These are phyloP conservation scores for Nesidiocoris tenuis DNA, from an alignment of 2,888 invertebrate genomes.

Conservation along the genomic window DNA sequence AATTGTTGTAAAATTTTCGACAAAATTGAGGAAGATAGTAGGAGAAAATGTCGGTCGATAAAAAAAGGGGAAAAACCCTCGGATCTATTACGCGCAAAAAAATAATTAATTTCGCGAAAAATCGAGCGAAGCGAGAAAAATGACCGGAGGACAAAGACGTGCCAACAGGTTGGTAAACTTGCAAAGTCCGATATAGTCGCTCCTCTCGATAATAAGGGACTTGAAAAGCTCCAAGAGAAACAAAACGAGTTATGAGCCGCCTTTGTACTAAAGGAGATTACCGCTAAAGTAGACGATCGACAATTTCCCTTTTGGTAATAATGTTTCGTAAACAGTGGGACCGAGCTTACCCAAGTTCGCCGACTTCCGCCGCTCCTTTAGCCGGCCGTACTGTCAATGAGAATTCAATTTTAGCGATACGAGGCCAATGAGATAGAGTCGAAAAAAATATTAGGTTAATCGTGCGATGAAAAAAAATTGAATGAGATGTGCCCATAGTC, in stretches of 20 bases:
- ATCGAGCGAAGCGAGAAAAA: too few relatives aligned
- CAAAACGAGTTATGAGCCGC: conserved; percentile 6
- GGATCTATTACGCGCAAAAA: too few relatives aligned
- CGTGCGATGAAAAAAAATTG: too few relatives aligned
- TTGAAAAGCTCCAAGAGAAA: neutral
- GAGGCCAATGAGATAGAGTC: too few relatives aligned
- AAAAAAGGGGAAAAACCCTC: too few relatives aligned
- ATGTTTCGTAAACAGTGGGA: neutral
- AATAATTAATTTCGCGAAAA: too few relatives aligned
- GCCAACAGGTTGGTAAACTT: neutral
- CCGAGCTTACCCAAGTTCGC: conserved; percentile 27
- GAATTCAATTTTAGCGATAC: too few relatives aligned
- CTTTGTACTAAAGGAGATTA: conserved; percentile 24
- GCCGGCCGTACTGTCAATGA: conserved; percentile 21
- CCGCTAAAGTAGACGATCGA: neutral
- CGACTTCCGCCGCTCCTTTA: conserved; percentile 13
- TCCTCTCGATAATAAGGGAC: neutral
- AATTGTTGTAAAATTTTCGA: too few relatives aligned
- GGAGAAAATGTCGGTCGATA: too few relatives aligned
- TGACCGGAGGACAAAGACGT: neutral
- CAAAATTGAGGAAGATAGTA: too few relatives aligned
- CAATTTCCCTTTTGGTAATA: conserved; percentile 28
- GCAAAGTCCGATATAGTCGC: neutral
- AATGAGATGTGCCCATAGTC: too few relatives aligned
- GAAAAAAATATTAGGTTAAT: too few relatives aligned